Percentiles rank a stretch among this genome's conserved stretches.
phyloP scores from a whole-genome alignment of 1,140 invertebrate genomes.

The Cylas formicarius region DNA sequence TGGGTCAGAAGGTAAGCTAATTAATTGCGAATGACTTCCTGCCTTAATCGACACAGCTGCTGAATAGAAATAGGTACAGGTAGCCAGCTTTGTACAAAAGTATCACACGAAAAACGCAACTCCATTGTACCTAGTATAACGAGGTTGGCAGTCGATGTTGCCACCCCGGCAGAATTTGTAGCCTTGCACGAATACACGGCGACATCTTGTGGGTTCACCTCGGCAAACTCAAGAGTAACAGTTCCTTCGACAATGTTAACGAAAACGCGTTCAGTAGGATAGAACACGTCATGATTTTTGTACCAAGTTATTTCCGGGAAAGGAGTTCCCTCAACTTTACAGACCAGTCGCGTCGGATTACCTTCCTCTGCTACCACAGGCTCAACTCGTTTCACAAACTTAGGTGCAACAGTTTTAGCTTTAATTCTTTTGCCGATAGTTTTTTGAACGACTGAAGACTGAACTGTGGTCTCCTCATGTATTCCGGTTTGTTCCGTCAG shows the following conservation, averaged over 20 bases:
- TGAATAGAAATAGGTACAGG: no score
- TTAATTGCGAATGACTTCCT: conserved; percentile 1
- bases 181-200: conserved; percentile 75
- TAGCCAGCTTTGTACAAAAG: no score
- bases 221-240: conserved; percentile 59
- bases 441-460: conserved; percentile 41
- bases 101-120: conserved; percentile 15
- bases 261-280: conserved; percentile 53
- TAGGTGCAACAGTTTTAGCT: conserved; percentile 53
- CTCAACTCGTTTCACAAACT: conserved; percentile 62
- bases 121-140: conserved; percentile 55
- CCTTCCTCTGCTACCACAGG: conserved; percentile 56
- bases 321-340: conserved; percentile 61
- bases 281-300: conserved; percentile 62
- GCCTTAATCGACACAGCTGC: no score
- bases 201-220: conserved; percentile 59
- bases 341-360: conserved; percentile 55
- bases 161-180: conserved; percentile 67
- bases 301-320: conserved; percentile 70
- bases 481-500: conserved; percentile 43
- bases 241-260: conserved; percentile 54
- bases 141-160: conserved; percentile 69
- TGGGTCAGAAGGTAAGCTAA: neutral
- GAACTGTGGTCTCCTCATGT: conserved; percentile 38
- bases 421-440: conserved; percentile 47